Base-by-base conservation (phyloP, 2,888 invertebrate species). In the Trachelus iudaicus region DNA sequence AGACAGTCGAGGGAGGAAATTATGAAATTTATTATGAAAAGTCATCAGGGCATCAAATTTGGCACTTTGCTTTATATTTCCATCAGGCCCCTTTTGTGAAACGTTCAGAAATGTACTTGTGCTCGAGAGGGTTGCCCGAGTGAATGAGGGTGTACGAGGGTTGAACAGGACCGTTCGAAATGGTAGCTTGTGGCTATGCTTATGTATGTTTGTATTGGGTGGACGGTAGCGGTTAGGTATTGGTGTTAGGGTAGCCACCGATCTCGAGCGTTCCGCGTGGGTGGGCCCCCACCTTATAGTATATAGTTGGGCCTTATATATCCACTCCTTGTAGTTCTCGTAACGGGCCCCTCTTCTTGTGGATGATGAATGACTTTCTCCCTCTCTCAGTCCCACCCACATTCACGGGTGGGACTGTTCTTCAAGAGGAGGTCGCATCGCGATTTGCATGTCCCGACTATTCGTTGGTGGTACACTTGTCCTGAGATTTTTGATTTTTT, bases 211-310 rank as follows among this genome's bases (percentile, higher is more conserved):
- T 71, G 71, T 34, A 71, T 71, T 31, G 33, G 31, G 71, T 71
- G 71, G 56, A 56, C 56, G 56, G 71, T 71, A 71, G 71, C 71
- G 31, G 71, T 31, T 71, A 71, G 23, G 71, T 69, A 69, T 23
- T 75, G 69, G 79, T 78, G 77, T 82, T 76, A 77, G 76, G 75
- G 80, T 82, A 81, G 87, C 87, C 87, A 88, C 86, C 83, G 87
- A 87, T 88, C 86, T 86, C 85, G 86, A 86, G 83, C 85, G 83
- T 81, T 81, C 87, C 80, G 86, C 88, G 89, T 90, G 89, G 90
- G 90, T 90, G 90, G 90, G 85, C 89, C 35, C 73, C 75, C 71
- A 81, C 82, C 80, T 81, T 71, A 12, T 12, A 23, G 23, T 23
- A 9, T 56, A 56, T 56, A 56, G 23, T 56, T 56, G 56, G 68